These are phyloP conservation scores for Tenrec ecaudatus DNA, from an alignment of 2,113 vertebrate genomes.

Conservation along the genomic window DNA sequence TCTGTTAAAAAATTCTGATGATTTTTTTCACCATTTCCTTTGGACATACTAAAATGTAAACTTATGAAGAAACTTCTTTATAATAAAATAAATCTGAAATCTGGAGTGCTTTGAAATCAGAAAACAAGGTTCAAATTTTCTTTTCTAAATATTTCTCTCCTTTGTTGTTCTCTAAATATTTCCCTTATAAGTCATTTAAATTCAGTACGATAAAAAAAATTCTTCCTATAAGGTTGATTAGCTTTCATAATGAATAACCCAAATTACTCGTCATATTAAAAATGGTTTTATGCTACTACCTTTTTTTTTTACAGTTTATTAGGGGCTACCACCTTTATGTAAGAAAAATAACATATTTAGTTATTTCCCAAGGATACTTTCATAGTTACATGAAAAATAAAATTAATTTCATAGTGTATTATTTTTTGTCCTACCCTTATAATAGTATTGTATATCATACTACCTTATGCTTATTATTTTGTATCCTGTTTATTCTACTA, in stretches of 20 bases:
- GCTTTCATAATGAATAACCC: conserved; percentile 50
- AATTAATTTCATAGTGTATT: conserved; percentile 61
- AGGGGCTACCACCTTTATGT: background rate
- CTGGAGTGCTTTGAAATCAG: conserved; percentile 47
- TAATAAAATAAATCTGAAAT: conserved; percentile 38
- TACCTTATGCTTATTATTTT: conserved; percentile 9
- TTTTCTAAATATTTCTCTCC: background rate
- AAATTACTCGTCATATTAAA: conserved; percentile 18
- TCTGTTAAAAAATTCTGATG: background rate
- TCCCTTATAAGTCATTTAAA: background rate
- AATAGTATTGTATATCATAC: conserved; percentile 22
- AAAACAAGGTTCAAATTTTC: conserved; percentile 6
- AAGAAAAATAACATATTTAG: conserved; percentile 27
- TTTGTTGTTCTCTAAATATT: background rate
- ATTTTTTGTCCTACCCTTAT: conserved; percentile 33
- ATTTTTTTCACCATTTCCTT: conserved; percentile 1
- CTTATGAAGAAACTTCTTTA: background rate
- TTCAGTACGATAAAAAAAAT: background rate
- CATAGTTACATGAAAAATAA: conserved; percentile 50
- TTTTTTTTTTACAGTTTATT: background rate
- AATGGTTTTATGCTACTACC: background rate
- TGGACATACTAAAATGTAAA: background rate
- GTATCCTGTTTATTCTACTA: background rate
- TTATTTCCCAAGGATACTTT: conserved; percentile 44
- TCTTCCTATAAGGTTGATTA: conserved; percentile 56